Evolutionary conservation across 2,113 vertebrate species (phyloP), one percentile per base, ranked within the genome.

Genomic region (Triplophysa rosa): DNA sequence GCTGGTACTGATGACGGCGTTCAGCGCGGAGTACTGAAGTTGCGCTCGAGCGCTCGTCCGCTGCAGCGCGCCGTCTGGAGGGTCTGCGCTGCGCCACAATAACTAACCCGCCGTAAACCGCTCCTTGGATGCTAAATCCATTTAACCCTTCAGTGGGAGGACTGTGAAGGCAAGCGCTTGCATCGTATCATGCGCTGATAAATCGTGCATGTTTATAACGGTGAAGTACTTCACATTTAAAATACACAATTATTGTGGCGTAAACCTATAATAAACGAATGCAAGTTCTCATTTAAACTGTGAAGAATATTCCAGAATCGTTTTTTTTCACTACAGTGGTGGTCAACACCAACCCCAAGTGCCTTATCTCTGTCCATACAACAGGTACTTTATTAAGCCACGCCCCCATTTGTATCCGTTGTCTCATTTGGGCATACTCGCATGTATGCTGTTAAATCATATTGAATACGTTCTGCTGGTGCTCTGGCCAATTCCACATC

Each of bases 71-170:
- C 84, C 86, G 88, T 90, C 88, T 87, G 85, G 80, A 69, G 80
- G 84, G 84, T 87, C 86, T 83, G 89, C 85, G 67, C 86, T 84
- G 89, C 85, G 67, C 82, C 84, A 84, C 91, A 83, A 82, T 42
- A 81, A 84, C 83, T 86, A 87, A 65, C 86, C 85, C 88, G 65
- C 84, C 83, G 78, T 76, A 88, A 74, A 84, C 79, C 86, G 83
- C 88, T 78, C 87, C 70, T 75, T 75, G 10, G 82, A 79, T 26
- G 76, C 67, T 81, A 81, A 77, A 80, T 67, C 21, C 70, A 26
- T 63, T 92, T 90, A 92, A 91, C 92, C 85, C 91, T 79, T 88
- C 84, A 68, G 6, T 67, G 64, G 26, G 73, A 67, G 82, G 69
- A 67, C 40, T 71, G 45, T 17, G 7, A 19, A 17, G 62, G 56